These are phyloP conservation scores for Sylvilagus bachmani DNA, from an alignment of 2,113 vertebrate genomes.

Conservation along the genomic window DNA sequence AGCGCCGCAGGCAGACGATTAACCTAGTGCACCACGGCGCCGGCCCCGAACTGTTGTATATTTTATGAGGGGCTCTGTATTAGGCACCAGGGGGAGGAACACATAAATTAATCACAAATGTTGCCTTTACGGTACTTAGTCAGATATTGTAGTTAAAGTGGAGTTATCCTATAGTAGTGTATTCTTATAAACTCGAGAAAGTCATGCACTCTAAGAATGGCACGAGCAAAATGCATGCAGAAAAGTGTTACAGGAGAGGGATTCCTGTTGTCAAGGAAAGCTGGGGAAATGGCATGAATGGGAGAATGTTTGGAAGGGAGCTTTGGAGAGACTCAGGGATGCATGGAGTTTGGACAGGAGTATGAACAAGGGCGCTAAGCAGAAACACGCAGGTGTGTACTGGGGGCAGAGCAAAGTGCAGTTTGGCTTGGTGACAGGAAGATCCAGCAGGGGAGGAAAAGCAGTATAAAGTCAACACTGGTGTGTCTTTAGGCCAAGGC, in stretches of 20 bases:
- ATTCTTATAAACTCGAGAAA: conserved; percentile 8
- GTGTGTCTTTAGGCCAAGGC: not conserved
- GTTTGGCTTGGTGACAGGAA: not conserved
- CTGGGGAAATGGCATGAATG: not conserved
- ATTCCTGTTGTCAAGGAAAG: not conserved
- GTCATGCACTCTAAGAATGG: not conserved
- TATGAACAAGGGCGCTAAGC: not conserved
- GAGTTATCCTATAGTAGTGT: not conserved
- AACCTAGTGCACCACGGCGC: too few species aligned
- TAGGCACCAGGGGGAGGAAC: conserved; percentile 12
- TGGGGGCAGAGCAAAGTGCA: not conserved
- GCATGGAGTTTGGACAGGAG: not conserved
- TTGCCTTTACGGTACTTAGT: conserved; percentile 7
- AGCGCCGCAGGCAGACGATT: too few species aligned
- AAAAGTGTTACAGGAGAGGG: not conserved
- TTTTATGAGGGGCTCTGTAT: not conserved
- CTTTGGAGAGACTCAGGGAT: not conserved
- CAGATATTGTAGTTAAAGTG: not conserved
- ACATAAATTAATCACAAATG: conserved; percentile 17
- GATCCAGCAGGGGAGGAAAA: not conserved
- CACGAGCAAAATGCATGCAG: not conserved
- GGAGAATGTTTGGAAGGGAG: not conserved
- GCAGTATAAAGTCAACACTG: not conserved
- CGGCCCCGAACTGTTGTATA: not conserved
- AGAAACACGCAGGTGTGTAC: not conserved